These are phyloP conservation scores for Sphenodon punctatus DNA, from an alignment of 2,797 vertebrate genomes.

Conservation along the genomic window DNA sequence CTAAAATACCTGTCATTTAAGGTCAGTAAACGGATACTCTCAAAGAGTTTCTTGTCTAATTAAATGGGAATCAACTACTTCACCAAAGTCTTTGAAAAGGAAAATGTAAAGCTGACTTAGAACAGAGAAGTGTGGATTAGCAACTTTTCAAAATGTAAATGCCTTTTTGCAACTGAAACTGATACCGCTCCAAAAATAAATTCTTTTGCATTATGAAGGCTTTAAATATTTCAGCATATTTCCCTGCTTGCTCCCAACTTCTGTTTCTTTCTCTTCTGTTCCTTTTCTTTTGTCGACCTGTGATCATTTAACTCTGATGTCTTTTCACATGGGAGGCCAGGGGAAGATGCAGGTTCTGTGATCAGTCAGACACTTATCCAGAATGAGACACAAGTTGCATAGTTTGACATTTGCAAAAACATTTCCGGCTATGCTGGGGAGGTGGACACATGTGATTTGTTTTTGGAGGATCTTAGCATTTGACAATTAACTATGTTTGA, in stretches of 20 bases:
- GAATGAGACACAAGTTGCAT: background rate
- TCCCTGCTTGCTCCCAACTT: background rate
- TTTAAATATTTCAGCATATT: background rate
- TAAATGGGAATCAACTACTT: background rate
- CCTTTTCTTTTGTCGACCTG: background rate
- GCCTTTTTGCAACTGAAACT: background rate
- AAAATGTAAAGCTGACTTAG: too few species aligned
- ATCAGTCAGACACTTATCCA: background rate
- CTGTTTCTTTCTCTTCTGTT: background rate
- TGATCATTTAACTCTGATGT: background rate
- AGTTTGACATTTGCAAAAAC: background rate
- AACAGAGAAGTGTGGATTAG: too few species aligned
- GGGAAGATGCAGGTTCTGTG: background rate
- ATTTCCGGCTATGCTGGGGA: background rate
- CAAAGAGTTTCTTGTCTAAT: background rate
- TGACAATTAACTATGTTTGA: rapidly evolving
- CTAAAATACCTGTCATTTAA: background rate
- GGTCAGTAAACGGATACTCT: background rate
- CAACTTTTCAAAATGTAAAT: background rate
- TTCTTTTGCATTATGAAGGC: background rate
- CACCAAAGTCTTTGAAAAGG: background rate
- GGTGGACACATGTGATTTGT: background rate
- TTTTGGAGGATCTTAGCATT: background rate
- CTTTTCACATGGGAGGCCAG: background rate
- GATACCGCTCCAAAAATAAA: background rate